Evolutionary conservation across 2,797 vertebrate species (phyloP).

Genomic region (Anguilla megastoma): DNA sequence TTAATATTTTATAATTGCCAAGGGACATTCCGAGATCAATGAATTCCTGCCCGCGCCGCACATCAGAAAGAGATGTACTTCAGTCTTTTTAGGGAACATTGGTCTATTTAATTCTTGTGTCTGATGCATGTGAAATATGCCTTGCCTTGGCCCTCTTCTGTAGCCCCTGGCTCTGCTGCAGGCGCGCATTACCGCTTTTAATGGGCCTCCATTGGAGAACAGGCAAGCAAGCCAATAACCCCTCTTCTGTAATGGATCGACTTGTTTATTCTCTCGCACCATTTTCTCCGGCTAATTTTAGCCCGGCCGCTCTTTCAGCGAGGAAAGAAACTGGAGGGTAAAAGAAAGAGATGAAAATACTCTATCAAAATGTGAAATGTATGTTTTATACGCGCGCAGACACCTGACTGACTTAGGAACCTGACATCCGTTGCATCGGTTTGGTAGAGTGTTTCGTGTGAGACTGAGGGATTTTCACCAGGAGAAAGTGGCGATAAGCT

Average conservation of each 20-base stretch:
- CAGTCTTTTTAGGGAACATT: conserved; percentile 85
- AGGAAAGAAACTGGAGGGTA: not conserved
- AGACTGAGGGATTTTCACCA: not conserved
- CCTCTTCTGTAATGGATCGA: conserved; percentile 79
- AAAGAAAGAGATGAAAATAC: not conserved
- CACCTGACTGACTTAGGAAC: not conserved
- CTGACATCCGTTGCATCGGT: not conserved
- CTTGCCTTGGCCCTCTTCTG: conserved; percentile 74
- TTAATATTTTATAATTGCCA: conserved; percentile 94
- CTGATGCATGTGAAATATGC: conserved; percentile 88
- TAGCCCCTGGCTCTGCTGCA: conserved; percentile 64
- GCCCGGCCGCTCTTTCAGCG: conserved; percentile 62
- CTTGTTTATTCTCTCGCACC: conserved; percentile 80
- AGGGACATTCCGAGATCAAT: conserved; percentile 91
- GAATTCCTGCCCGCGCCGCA: conserved; percentile 84
- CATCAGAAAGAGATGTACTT: conserved; percentile 88
- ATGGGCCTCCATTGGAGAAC: conserved; percentile 82
- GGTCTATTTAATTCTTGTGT: conserved; percentile 86
- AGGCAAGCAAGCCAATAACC: conserved; percentile 79
- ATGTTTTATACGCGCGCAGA: not conserved
- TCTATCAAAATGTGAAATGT: not conserved
- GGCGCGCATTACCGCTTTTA: conserved; percentile 84
- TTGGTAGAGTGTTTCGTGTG: not conserved
- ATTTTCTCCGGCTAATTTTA: conserved; percentile 81
- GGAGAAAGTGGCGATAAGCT: not conserved